A percentile compares a stretch with the other conserved stretches of the same genome.
Evolutionary conservation across 1,140 invertebrate genomes (phyloP).

Genomic region (Diorhabda sublineata): DNA sequence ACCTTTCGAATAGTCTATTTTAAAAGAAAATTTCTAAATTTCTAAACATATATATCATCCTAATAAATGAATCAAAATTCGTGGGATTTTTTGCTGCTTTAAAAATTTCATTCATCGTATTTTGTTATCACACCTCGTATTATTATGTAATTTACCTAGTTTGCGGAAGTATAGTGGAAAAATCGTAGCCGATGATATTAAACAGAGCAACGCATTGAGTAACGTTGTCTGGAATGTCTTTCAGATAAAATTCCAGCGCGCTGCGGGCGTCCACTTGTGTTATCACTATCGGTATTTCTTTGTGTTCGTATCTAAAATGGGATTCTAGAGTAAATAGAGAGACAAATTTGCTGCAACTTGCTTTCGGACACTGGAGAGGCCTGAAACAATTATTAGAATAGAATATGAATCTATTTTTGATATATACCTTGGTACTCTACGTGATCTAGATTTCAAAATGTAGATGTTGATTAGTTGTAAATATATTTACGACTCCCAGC

Average conservation of each 20-base stretch:
- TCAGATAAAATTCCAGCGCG: conserved; percentile 36
- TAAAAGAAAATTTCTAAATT: no score
- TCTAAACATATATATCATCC: no score
- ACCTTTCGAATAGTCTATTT: no score
- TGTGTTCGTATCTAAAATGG: conserved; percentile 41
- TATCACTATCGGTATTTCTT: conserved; percentile 32
- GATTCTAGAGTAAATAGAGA: conserved; percentile 33
- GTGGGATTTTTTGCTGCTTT: no score
- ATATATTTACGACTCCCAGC: no score
- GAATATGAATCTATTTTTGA: not conserved
- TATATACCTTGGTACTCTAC: no score
- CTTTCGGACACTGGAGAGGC: conserved; percentile 37
- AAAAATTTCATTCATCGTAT: no score
- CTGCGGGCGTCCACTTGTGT: conserved; percentile 49
- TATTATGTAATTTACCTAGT: conserved; percentile 3
- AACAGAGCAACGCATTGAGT: conserved; percentile 31
- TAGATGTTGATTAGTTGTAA: no score
- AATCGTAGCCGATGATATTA: conserved; percentile 29
- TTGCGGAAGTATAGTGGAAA: conserved; percentile 14
- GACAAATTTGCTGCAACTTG: conserved; percentile 35
- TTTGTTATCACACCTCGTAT: no score
- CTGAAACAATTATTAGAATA: conserved; percentile 24
- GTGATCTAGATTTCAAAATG: no score
- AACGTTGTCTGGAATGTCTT: conserved; percentile 24
- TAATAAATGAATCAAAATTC: no score